Evolutionary conservation across 2,888 invertebrate species (phyloP), one percentile per base, ranked within the genome.

Genomic region (Lypha dubia): DNA sequence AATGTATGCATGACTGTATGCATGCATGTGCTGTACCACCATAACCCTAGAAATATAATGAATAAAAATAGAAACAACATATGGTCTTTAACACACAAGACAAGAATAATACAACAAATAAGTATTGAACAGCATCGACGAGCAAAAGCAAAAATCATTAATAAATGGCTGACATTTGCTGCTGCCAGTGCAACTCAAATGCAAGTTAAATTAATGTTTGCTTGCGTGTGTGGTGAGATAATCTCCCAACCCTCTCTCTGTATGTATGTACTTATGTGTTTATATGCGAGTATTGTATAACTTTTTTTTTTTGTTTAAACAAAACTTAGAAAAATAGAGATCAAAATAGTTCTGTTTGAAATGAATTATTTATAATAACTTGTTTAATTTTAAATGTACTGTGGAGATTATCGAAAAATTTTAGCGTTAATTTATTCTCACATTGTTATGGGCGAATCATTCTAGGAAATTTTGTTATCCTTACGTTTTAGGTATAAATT

Each of bases 31-130:
- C 24, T 28, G 5, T 44, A 28, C 0, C 8, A 24, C 24, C 62
- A 62, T 32, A 28, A 51, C 44, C 35, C 62, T 79, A 70, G 51
- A 70, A 70, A 62, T 70, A 77, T 49, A 38, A 60, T 15, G 9
- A 60, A 46, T 49, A 41, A 68, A 62, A 58, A 24, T 58, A 77
- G 49, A 68, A 51, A 15, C 77, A 58, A 68, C 77, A 79, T 70
- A 70, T 79, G 77, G 62, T 79, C 13, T 60, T 17, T 35, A 51
- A 28, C 13, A 56, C n/a, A 32, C 20, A 20, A 58, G 11, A 67
- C 28, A 46, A 68, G 35, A 51, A 73, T 4, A 20, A 13, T 46
- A 13, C 9, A 56, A 46, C 9, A 24, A 24, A 41, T 1, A n/a
- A 35, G 3, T 58, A 76, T 76, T 67, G 67, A 67, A 76, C 49